These are phyloP conservation scores for Caracal caracal DNA, from an alignment of 2,113 vertebrate species.

Conservation along the genomic window DNA sequence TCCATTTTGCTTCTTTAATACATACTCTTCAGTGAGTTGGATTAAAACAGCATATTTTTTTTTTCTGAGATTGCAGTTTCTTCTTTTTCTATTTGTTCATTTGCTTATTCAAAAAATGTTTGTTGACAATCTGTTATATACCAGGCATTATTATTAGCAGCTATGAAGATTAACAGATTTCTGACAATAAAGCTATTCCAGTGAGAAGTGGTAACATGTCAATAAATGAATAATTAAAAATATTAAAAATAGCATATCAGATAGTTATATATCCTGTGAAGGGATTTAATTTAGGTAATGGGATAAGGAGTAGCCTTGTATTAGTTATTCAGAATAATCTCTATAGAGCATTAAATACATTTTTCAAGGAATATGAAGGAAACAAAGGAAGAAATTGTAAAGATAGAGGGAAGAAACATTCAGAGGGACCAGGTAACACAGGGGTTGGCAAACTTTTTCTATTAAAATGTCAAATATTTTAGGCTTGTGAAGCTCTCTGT, in stretches of 20 bases:
- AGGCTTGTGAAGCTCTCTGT: neutral
- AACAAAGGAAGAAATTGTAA: neutral
- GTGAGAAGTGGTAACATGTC: neutral
- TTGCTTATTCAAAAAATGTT: neutral
- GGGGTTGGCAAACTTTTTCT: neutral
- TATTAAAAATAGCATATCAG: neutral
- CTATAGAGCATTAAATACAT: neutral
- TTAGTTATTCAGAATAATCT: neutral
- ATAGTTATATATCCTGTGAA: neutral
- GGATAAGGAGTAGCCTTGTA: neutral
- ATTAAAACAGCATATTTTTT: neutral
- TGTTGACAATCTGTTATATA: neutral
- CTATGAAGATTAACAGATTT: neutral
- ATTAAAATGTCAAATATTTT: neutral
- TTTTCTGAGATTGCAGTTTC: fast-evolving
- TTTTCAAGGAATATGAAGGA: neutral
- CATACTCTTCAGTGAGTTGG: neutral
- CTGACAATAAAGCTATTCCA: neutral
- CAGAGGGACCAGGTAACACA: neutral
- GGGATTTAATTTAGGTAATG: neutral
- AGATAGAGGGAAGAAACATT: neutral
- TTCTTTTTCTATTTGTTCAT: neutral
- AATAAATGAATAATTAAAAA: neutral
- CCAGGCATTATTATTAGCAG: neutral
- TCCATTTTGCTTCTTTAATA: neutral